These are phyloP conservation scores for Gila orcuttii DNA, from an alignment of 2,113 vertebrate genomes.

Conservation along the genomic window DNA sequence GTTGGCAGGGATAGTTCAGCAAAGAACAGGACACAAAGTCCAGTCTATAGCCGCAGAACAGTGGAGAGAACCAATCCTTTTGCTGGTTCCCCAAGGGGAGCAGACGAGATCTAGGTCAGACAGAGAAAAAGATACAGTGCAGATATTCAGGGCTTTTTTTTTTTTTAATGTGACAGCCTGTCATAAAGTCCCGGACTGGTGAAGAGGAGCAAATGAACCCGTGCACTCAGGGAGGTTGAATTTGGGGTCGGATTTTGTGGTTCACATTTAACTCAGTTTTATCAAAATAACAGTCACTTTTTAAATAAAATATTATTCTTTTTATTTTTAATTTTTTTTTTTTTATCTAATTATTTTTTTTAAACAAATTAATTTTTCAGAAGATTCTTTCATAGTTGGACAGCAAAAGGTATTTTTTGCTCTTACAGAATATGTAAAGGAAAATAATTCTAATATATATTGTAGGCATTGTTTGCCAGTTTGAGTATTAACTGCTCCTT, in stretches of 20 bases:
- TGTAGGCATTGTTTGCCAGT: conserved; percentile 11
- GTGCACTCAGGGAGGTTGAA: not conserved
- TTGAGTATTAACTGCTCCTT: conserved; percentile 33
- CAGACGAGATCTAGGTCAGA: conserved; percentile 70
- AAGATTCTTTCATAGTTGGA: not conserved
- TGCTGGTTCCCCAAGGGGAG: conserved; percentile 53
- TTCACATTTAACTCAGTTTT: not conserved
- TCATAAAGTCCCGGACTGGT: conserved; percentile 46
- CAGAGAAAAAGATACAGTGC: conserved; percentile 59
- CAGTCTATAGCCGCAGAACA: not conserved
- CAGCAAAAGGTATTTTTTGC: not conserved
- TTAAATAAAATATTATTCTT: no score
- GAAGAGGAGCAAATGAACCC: conserved; percentile 1
- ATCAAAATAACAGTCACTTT: not conserved
- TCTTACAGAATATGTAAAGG: no score
- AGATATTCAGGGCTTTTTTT: conserved; percentile 25
- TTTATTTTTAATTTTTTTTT: no score
- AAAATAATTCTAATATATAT: not conserved
- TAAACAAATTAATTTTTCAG: not conserved
- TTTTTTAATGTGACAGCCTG: not conserved
- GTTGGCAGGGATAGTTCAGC: not conserved
- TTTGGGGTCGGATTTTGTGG: not conserved
- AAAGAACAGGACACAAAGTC: not conserved
- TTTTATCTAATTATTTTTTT: not conserved
- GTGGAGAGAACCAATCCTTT: conserved; percentile 23